Conservation (phyloP, 2,113 vertebrate species). For the Anoplopoma fimbria region DNA sequence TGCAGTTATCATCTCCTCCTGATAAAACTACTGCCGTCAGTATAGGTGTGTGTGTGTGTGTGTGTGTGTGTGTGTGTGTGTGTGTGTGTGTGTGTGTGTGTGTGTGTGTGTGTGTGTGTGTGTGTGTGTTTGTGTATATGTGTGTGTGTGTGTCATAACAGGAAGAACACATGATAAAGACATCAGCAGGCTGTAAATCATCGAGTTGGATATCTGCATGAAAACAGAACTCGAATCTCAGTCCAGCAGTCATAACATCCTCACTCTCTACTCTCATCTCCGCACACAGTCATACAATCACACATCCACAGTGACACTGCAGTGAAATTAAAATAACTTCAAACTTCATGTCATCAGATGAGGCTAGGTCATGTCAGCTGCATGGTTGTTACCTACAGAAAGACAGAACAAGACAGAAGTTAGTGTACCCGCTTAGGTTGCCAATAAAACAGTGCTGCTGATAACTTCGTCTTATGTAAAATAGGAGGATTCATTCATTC, state of each 20-base stretch:
- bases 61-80: background rate
- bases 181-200: constrained; percentile 9
- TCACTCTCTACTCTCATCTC: background rate
- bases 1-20: background rate
- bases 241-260: constrained; percentile 6
- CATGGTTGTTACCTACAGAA: too few relatives aligned
- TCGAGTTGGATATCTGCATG: background rate
- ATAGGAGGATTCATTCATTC: background rate
- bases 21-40: background rate
- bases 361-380: background rate
- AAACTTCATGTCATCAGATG: background rate
- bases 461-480: background rate
- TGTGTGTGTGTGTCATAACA: background rate
- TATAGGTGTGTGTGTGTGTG: background rate
- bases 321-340: background rate
- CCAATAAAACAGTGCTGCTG: background rate
- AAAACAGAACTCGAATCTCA: constrained; percentile 3
- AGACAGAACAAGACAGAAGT: background rate
- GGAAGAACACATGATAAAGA: constrained; percentile 7
- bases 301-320: background rate
- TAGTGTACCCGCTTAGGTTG: background rate
- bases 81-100: background rate
- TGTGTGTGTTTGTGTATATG: background rate
- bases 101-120: background rate
- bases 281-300: background rate